Conservation (phyloP, 2,113 vertebrate species). For the Oreocharis arfaki region DNA sequence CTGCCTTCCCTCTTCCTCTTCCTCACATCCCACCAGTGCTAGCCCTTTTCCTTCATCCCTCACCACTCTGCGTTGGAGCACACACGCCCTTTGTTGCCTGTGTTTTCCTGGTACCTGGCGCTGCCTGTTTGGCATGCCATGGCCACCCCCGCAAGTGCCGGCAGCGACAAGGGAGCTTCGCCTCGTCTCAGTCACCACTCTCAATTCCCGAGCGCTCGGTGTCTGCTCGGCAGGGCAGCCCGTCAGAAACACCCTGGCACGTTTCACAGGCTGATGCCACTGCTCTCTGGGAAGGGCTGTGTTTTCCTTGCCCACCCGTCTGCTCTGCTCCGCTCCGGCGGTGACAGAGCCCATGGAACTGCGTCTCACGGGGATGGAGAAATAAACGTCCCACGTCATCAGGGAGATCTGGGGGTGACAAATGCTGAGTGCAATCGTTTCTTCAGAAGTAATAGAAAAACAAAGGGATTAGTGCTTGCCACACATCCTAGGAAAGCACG, state of each 20-base stretch:
- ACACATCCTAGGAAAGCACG: background rate
- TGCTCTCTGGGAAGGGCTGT: rapidly evolving
- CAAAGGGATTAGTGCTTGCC: background rate
- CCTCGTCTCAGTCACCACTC: background rate
- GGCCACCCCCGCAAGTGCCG: background rate
- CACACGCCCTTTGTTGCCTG: background rate
- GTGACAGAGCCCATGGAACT: background rate
- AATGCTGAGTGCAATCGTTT: background rate
- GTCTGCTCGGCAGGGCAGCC: background rate
- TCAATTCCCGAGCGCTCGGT: rapidly evolving
- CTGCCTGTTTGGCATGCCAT: background rate
- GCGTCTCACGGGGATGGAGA: background rate
- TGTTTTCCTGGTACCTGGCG: background rate
- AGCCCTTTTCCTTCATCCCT: background rate
- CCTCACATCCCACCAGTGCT: background rate
- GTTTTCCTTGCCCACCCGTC: background rate
- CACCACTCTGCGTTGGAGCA: background rate
- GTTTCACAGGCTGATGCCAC: background rate
- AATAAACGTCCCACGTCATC: rapidly evolving
- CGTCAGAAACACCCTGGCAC: background rate
- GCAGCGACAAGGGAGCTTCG: background rate
- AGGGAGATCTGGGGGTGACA: background rate
- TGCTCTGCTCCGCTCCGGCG: rapidly evolving
- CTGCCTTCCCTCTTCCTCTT: background rate
- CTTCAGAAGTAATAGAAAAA: background rate